These are phyloP conservation scores for Tupaia chinensis DNA, from an alignment of 2,113 vertebrate genomes.

Conservation along the genomic window DNA sequence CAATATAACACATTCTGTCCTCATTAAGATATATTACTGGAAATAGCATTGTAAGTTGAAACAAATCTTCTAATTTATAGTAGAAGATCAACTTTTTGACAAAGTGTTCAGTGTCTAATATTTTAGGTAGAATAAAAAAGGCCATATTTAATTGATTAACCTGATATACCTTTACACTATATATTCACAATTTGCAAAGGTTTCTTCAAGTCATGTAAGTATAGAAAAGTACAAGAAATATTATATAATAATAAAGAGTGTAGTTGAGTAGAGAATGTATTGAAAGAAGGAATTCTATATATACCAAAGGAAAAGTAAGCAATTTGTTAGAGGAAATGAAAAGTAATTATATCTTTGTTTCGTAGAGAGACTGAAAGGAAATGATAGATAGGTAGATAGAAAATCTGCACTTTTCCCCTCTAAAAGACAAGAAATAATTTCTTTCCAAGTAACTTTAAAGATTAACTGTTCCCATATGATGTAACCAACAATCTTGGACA, in stretches of 20 bases:
- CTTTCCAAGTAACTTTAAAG: background rate
- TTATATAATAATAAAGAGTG: background rate
- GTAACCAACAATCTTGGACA: background rate
- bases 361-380: background rate
- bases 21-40: background rate
- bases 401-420: background rate
- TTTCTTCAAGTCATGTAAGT: background rate
- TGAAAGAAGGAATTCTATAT: background rate
- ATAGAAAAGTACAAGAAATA: background rate
- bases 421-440: background rate
- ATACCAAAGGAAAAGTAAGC: background rate
- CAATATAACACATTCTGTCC: background rate
- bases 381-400: background rate
- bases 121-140: conserved; percentile 1
- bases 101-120: background rate
- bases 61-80: conserved; percentile 33
- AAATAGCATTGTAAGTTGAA: conserved; percentile 12
- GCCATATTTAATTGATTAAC: background rate
- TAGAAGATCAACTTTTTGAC: background rate
- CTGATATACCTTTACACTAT: background rate
- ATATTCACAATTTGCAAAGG: background rate
- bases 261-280: background rate
- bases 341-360: background rate
- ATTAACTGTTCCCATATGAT: background rate
- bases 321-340: background rate